Evolutionary conservation across 2,113 vertebrate genomes (phyloP), one percentile per base, ranked within the genome.

Genomic region (Tapirus terrestris): DNA sequence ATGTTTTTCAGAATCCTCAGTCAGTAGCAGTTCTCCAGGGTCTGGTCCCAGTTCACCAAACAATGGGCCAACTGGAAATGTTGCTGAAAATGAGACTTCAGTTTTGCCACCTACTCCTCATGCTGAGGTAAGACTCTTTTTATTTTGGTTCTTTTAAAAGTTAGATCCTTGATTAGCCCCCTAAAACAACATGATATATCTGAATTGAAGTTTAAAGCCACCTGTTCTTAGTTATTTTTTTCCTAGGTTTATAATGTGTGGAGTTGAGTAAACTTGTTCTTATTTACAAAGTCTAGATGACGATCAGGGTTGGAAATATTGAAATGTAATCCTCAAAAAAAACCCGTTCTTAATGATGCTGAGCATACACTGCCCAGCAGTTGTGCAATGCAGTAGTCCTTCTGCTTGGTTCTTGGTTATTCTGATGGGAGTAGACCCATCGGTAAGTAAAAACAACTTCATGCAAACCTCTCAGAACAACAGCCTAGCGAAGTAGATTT

Each of bases 1-100:
- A 63, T 98, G 39, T 98, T 97, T 98, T 98, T 81, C 98, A 99
- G 99, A 99, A 97, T 99, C 99, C 79, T 99, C 99, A 27, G 99
- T 99, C 97, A 99, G 99, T 95, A 99, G 99, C 98, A 99, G 99
- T 97, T 99, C 99, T 95, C 99, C 99, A 92, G 99, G 99, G 76
- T 99, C 99, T 45, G 99, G 99, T 94, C 99, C 99, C 97, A 99
- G 99, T 98, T 99, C 99, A 94, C 99, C 99, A 96, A 99, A 99
- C 95, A 99, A 99, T 93, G 99, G 99, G 89, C 99, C 99, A 10
- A 98, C 99, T 98, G 99, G 99, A 98, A 99, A 99, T 97, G 98
- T 99, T 97, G 98, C 99, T 97, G 99, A 99, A 98, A 99, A 99
- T 31, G 99, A 99, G 97, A 98, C 98, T 90, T 99, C 99, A 0